A percentile compares a stretch with the other conserved stretches of the same genome.
phyloP scores from a whole-genome alignment of 1,140 invertebrate genomes.

The Lucilia sericata region DNA sequence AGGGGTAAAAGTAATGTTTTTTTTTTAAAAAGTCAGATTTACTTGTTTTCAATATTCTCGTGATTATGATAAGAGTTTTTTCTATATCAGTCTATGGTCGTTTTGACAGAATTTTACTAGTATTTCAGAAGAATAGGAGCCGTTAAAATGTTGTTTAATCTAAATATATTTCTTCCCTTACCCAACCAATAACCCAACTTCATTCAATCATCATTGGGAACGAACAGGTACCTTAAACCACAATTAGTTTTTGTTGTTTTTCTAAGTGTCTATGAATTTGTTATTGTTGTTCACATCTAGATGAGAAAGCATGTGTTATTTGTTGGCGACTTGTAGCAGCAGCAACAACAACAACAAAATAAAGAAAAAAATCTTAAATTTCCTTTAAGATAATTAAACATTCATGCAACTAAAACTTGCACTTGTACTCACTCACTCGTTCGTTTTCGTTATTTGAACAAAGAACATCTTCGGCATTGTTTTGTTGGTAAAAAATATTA shows the following conservation, averaged over 20 bases:
- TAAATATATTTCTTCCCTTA: too few species aligned
- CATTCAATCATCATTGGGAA: background rate
- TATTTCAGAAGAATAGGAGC: background rate
- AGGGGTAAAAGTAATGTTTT: background rate
- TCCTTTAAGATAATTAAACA: conserved; percentile 24
- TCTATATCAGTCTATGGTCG: too few species aligned
- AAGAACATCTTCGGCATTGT: conserved; percentile 1
- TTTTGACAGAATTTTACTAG: too few species aligned
- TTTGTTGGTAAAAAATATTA: background rate
- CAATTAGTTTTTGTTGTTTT: background rate
- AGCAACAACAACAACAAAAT: background rate
- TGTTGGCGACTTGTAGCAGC: conserved; percentile 1
- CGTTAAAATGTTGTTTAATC: too few species aligned
- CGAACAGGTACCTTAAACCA: background rate
- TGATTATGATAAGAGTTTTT: too few species aligned
- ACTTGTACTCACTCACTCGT: background rate
- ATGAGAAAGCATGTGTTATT: background rate
- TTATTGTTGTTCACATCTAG: background rate
- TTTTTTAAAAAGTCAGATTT: too few species aligned
- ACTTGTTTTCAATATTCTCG: too few species aligned
- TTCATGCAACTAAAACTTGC: background rate
- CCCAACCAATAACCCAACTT: too few species aligned
- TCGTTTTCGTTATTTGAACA: background rate
- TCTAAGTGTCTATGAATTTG: background rate
- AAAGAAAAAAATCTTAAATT: conserved; percentile 26